Conservation (phyloP, 2,888 invertebrate genomes). For the Monoplex corrugatus region DNA sequence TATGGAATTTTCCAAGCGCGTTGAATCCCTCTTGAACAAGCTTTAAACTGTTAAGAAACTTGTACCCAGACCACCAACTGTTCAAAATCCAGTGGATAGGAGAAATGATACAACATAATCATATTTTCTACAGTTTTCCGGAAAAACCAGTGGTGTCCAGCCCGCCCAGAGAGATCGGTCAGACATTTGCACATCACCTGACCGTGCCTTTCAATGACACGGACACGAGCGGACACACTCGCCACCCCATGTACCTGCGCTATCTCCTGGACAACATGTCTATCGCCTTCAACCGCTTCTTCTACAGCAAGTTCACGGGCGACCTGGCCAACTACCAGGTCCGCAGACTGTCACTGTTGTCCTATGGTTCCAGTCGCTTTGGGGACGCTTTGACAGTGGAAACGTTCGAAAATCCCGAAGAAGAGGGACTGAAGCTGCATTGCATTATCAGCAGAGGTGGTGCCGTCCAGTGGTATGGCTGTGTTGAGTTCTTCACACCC, state of each 20-base stretch:
- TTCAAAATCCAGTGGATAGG: no score
- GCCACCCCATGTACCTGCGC: slow-evolving; percentile 55
- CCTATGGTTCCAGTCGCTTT: slow-evolving; percentile 51
- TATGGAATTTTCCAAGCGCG: no score
- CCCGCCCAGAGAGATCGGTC: slow-evolving; percentile 38
- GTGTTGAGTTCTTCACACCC: slow-evolving; percentile 53
- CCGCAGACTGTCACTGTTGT: slow-evolving; percentile 50
- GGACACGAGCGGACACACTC: slow-evolving; percentile 56
- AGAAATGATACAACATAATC: no score
- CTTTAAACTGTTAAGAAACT: no score
- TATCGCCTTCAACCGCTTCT: slow-evolving; percentile 55
- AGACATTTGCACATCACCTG: slow-evolving; percentile 56
- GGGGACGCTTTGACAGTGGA: slow-evolving; percentile 57
- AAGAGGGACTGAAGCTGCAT: slow-evolving; percentile 52
- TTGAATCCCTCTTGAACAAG: no score
- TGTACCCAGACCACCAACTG: no score
- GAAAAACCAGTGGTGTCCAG: background rate
- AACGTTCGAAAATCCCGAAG: slow-evolving; percentile 50
- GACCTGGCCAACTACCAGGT: slow-evolving; percentile 49
- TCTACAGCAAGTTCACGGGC: slow-evolving; percentile 49
- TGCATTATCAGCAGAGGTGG: slow-evolving; percentile 54
- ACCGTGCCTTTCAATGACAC: slow-evolving; percentile 56
- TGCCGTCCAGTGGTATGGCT: slow-evolving; percentile 56
- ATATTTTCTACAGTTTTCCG: background rate
- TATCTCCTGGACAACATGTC: slow-evolving; percentile 59